These are phyloP conservation scores for Cyclophora albipunctata DNA, from an alignment of 2,888 invertebrate genomes.

Conservation along the genomic window DNA sequence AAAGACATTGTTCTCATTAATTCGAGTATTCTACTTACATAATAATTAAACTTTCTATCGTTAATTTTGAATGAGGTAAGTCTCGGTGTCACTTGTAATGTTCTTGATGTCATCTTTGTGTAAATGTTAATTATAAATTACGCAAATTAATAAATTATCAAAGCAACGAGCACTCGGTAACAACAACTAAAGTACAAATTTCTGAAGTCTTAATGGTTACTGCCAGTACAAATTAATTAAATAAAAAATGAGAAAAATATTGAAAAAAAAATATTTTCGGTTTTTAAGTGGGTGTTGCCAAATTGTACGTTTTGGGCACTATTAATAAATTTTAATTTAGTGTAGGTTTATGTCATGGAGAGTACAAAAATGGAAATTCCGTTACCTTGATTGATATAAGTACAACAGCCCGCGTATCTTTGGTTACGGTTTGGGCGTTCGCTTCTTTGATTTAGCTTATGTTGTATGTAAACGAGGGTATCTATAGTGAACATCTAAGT, in stretches of 20 bases:
- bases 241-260: constrained; percentile 24
- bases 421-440: constrained; percentile 19
- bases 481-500: constrained; percentile 43
- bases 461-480: constrained; percentile 40
- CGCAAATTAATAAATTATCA: constrained; percentile 22
- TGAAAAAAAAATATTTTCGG: constrained; percentile 30
- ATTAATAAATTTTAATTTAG: constrained; percentile 57
- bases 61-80: constrained; percentile 51
- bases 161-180: constrained; percentile 61
- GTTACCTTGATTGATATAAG: constrained; percentile 17
- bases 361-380: constrained; percentile 50
- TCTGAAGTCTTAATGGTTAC: constrained; percentile 64
- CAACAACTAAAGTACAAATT: constrained; percentile 71
- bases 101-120: constrained; percentile 62
- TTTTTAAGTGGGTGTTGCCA: constrained; percentile 71
- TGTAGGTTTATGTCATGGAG: constrained; percentile 50
- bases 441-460: constrained; percentile 14
- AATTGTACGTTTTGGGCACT: constrained; percentile 66
- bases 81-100: constrained; percentile 55
- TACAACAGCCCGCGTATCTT: constrained; percentile 40
- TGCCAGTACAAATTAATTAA: constrained; percentile 73
- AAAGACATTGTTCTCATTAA: constrained; percentile 37
- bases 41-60: constrained; percentile 31
- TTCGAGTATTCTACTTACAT: constrained; percentile 15
- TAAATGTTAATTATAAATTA: constrained; percentile 36